Evolutionary conservation across 2,888 invertebrate species (phyloP).

Genomic region (Acleris sparsana): DNA sequence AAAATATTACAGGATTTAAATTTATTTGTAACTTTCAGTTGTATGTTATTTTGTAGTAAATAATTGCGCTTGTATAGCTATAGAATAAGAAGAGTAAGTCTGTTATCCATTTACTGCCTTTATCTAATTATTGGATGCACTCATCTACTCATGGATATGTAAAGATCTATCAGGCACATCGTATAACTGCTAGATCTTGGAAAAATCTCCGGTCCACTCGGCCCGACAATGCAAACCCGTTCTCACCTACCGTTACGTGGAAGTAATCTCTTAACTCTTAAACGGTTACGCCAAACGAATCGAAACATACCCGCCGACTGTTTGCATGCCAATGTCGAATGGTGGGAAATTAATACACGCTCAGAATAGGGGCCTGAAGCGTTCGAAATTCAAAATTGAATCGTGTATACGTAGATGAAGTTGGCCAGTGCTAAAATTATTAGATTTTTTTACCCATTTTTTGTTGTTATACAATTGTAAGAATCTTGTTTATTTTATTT

Average conservation of each 20-base stretch:
- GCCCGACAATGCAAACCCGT: slow-evolving; percentile 69
- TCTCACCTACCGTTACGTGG: slow-evolving; percentile 70
- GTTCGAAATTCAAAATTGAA: slow-evolving; percentile 37
- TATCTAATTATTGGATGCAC: neutral
- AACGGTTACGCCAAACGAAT: slow-evolving; percentile 63
- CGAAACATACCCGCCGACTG: slow-evolving; percentile 45
- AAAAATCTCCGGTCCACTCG: slow-evolving; percentile 63
- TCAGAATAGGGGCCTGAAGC: slow-evolving; percentile 39
- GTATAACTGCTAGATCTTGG: slow-evolving; percentile 51
- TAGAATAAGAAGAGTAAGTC: neutral
- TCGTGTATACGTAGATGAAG: neutral
- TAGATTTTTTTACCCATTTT: too few species aligned
- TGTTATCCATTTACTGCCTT: neutral
- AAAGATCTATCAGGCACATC: slow-evolving; percentile 22
- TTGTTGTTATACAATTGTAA: neutral
- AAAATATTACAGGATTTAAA: too few species aligned
- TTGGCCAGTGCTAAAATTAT: too few species aligned
- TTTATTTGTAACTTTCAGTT: too few species aligned
- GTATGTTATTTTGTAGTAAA: too few species aligned
- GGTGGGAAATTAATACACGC: slow-evolving; percentile 48
- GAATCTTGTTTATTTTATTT: too few species aligned
- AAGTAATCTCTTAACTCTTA: slow-evolving; percentile 75
- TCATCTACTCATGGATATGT: slow-evolving; percentile 1
- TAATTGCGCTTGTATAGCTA: too few species aligned
- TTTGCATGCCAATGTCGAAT: slow-evolving; percentile 50